Percentiles rank a stretch among this genome's conserved stretches.
Evolutionary conservation across 2,113 vertebrate species (phyloP).

Genomic region (Gasterosteus nipponicus): DNA sequence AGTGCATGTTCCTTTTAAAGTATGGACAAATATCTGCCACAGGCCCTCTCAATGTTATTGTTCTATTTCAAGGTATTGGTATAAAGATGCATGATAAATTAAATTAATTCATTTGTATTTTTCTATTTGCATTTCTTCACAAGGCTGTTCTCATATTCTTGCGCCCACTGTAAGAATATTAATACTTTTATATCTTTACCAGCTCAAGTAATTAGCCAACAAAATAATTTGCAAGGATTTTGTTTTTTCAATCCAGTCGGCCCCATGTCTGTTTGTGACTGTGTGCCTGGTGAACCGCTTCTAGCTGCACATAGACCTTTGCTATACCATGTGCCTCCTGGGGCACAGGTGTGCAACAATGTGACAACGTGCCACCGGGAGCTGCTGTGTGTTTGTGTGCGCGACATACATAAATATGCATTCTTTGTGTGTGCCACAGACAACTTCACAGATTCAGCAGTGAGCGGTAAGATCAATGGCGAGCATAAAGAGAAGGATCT

Average conservation of each 20-base stretch:
- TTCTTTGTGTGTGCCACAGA: slow-evolving; percentile 80
- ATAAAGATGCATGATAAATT: slow-evolving; percentile 3
- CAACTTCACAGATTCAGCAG: slow-evolving; percentile 95
- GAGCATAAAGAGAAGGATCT: slow-evolving; percentile 98
- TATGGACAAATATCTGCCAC: neutral
- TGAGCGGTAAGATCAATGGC: slow-evolving; percentile 92
- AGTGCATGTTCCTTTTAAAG: slow-evolving; percentile 6
- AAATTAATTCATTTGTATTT: neutral
- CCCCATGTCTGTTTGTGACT: slow-evolving; percentile 43
- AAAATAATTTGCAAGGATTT: slow-evolving; percentile 33
- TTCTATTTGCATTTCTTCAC: neutral
- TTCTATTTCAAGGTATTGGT: slow-evolving; percentile 9
- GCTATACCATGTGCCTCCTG: slow-evolving; percentile 33
- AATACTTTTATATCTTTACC: slow-evolving; percentile 9
- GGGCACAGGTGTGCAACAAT: slow-evolving; percentile 41
- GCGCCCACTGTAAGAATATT: slow-evolving; percentile 1
- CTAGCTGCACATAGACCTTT: slow-evolving; percentile 29
- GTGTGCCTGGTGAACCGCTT: slow-evolving; percentile 34
- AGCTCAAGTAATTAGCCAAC: slow-evolving; percentile 15
- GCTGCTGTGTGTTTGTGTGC: slow-evolving; percentile 4
- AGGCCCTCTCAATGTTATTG: neutral
- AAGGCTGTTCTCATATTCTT: slow-evolving; percentile 4
- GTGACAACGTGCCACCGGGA: slow-evolving; percentile 13
- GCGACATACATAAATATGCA: slow-evolving; percentile 18
- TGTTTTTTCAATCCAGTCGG: slow-evolving; percentile 10